Percentiles rank a stretch among this genome's conserved stretches.
Conservation (phyloP, 2,888 invertebrate genomes). For the Drosophila paracracens region DNA sequence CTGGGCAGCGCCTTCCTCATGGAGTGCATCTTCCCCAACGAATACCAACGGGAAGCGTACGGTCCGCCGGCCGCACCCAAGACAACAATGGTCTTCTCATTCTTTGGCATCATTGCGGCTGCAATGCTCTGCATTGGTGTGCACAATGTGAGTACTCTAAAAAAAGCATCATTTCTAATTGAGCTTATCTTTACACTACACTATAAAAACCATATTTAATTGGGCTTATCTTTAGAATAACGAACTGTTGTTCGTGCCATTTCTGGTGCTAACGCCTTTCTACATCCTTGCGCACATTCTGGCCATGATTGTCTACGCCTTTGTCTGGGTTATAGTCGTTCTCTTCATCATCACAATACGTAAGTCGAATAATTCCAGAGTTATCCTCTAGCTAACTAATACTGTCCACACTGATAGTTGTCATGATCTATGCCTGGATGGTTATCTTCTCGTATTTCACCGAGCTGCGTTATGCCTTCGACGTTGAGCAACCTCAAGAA, state of each 20-base stretch:
- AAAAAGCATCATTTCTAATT: no score
- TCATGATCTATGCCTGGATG: slow-evolving; percentile 60
- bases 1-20: slow-evolving; percentile 66
- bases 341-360: slow-evolving; percentile 51
- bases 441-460: slow-evolving; percentile 65
- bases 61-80: slow-evolving; percentile 56
- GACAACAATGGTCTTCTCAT: slow-evolving; percentile 63
- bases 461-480: slow-evolving; percentile 59
- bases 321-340: slow-evolving; percentile 42
- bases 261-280: slow-evolving; percentile 50
- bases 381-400: not conserved
- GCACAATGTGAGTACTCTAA: slow-evolving; percentile 58
- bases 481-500: slow-evolving; percentile 47
- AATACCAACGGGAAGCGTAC: slow-evolving; percentile 35
- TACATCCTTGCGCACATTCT: slow-evolving; percentile 50
- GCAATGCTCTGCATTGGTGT: slow-evolving; percentile 63
- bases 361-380: slow-evolving; percentile 22
- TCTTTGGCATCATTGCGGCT: slow-evolving; percentile 55
- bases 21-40: slow-evolving; percentile 65
- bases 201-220: not conserved
- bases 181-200: not conserved
- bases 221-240: slow-evolving; percentile 51
- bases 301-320: slow-evolving; percentile 44
- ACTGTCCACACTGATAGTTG: slow-evolving; percentile 19
- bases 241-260: slow-evolving; percentile 65